Evolutionary conservation across 2,113 vertebrate genomes (phyloP).

Genomic region (Etheostoma cragini): DNA sequence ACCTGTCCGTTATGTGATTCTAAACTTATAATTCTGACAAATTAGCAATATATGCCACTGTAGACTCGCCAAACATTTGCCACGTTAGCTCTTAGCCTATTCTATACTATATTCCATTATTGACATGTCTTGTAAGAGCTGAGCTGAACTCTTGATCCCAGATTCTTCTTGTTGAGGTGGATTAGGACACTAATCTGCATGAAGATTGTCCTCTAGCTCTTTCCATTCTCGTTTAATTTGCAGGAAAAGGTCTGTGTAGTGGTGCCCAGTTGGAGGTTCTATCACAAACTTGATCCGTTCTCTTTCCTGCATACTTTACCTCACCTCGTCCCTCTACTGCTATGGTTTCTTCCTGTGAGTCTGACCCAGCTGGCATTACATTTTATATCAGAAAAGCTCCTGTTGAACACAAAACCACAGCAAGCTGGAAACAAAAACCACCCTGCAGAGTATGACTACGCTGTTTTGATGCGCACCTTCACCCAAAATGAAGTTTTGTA

Average conservation of each 20-base stretch:
- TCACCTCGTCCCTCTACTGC: conserved; percentile 30
- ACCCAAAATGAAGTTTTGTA: background rate
- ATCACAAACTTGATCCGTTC: conserved; percentile 11
- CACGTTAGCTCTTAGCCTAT: background rate
- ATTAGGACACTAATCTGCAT: conserved; percentile 1
- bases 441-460: background rate
- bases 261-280: conserved; percentile 29
- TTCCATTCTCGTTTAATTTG: conserved; percentile 41
- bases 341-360: conserved; percentile 28
- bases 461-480: background rate
- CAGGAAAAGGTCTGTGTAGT: conserved; percentile 25
- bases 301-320: conserved; percentile 14
- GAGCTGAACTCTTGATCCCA: conserved; percentile 17
- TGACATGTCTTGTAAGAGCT: background rate
- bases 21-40: background rate
- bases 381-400: conserved; percentile 43
- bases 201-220: conserved; percentile 23
- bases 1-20: background rate
- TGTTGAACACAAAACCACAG: conserved; percentile 25
- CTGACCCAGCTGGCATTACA: conserved; percentile 47
- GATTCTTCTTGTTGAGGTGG: background rate
- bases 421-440: background rate
- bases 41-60: background rate
- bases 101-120: background rate
- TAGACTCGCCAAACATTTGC: background rate